Conservation (phyloP, 2,888 invertebrate species). For the Tillus elongatus region DNA sequence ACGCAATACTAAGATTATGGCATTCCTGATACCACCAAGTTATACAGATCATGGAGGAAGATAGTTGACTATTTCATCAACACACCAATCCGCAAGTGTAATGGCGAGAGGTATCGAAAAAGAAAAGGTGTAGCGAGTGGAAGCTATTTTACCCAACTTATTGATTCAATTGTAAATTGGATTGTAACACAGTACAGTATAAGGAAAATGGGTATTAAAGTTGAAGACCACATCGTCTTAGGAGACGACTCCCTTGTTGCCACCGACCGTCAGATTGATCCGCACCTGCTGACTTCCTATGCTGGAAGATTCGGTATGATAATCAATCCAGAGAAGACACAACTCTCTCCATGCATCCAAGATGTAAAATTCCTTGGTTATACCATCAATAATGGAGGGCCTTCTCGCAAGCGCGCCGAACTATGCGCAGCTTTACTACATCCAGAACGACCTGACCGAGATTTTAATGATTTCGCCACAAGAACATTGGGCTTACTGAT, state of each 20-base stretch:
- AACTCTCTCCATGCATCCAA: not conserved
- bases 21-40: conserved; percentile 8
- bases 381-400: conserved; percentile 4
- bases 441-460: conserved; percentile 7
- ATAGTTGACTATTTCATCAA: conserved; percentile 13
- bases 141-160: conserved; percentile 16
- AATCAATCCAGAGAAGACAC: not conserved
- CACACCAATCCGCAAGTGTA: conserved; percentile 9
- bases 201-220: not conserved
- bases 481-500: conserved; percentile 4
- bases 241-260: not conserved
- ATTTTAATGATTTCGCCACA: conserved; percentile 6
- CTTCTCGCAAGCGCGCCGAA: not conserved
- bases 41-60: not conserved
- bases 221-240: not conserved
- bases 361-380: conserved; percentile 1
- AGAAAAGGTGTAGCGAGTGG: conserved; percentile 14
- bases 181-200: conserved; percentile 8
- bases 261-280: too few species aligned
- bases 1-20: conserved; percentile 10
- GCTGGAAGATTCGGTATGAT: not conserved
- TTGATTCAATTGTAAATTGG: conserved; percentile 10
- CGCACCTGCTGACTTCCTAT: not conserved
- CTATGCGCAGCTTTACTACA: conserved; percentile 4
- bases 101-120: conserved; percentile 12